These are phyloP conservation scores for Drosophila suboccidentalis DNA, from an alignment of 2,888 invertebrate genomes.

Conservation along the genomic window DNA sequence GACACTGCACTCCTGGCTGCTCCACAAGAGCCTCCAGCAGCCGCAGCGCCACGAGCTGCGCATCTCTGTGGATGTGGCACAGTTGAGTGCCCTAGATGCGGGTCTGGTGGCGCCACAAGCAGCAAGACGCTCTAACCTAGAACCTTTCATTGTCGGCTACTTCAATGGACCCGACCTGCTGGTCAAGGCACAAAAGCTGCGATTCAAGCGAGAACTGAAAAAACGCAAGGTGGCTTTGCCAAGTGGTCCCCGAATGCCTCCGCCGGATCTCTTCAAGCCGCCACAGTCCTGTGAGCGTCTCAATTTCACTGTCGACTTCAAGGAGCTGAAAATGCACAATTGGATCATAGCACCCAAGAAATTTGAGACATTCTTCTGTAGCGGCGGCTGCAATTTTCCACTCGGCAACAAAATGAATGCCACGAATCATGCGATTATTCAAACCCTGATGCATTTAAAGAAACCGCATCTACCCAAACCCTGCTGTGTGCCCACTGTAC, in stretches of 20 bases:
- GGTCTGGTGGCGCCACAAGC: constrained; percentile 88
- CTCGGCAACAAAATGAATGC: constrained; percentile 96
- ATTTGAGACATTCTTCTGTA: constrained; percentile 96
- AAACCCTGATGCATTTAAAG: constrained; percentile 94
- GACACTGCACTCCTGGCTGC: constrained; percentile 91
- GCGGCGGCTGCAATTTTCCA: constrained; percentile 97
- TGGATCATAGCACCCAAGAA: constrained; percentile 98
- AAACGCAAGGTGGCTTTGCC: constrained; percentile 85
- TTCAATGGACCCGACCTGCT: constrained; percentile 90
- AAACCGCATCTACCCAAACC: constrained; percentile 94
- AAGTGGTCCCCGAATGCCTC: constrained; percentile 17
- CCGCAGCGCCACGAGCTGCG: constrained; percentile 68
- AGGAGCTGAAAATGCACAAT: constrained; percentile 94
- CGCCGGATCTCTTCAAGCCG: constrained; percentile 55
- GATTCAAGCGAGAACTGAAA: constrained; percentile 79
- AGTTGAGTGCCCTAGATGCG: constrained; percentile 89
- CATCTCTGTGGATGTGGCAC: constrained; percentile 81
- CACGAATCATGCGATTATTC: constrained; percentile 98
- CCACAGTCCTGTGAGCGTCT: constrained; percentile 93
- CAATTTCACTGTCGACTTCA: constrained; percentile 96
- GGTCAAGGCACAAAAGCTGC: constrained; percentile 86
- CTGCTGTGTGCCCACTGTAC: constrained; percentile 96
- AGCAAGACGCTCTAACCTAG: constrained; percentile 88
- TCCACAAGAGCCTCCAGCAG: constrained; percentile 42
- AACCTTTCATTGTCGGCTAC: constrained; percentile 96